Conservation (phyloP, 2,113 vertebrate species). For the Gambusia holbrooki region DNA sequence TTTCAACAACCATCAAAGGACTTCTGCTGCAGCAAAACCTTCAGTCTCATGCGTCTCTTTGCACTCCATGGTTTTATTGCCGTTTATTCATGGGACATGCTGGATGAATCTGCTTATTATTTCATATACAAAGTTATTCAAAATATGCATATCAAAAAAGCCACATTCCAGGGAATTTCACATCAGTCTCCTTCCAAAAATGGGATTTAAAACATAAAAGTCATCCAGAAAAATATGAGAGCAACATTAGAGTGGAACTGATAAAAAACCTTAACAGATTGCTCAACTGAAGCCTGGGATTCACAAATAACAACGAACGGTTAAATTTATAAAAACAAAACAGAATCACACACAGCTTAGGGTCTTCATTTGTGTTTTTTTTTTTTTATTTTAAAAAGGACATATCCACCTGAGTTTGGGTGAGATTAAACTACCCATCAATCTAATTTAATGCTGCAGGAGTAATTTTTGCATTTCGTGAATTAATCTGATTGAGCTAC, state of each 20-base stretch:
- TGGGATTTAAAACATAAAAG: slow-evolving; percentile 51
- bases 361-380: slow-evolving; percentile 53
- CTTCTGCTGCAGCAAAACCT: slow-evolving; percentile 40
- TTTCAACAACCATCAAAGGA: slow-evolving; percentile 42
- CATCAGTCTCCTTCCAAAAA: slow-evolving; percentile 79
- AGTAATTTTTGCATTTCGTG: no score
- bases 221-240: slow-evolving; percentile 55
- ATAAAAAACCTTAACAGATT: slow-evolving; percentile 64
- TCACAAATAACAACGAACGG: slow-evolving; percentile 56
- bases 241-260: slow-evolving; percentile 53
- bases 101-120: slow-evolving; percentile 47
- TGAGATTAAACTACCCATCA: slow-evolving; percentile 48
- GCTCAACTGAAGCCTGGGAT: slow-evolving; percentile 52
- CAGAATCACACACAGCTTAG: slow-evolving; percentile 8
- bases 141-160: slow-evolving; percentile 68
- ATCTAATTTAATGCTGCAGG: slow-evolving; percentile 3
- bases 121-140: slow-evolving; percentile 58
- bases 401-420: slow-evolving; percentile 74
- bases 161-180: slow-evolving; percentile 73
- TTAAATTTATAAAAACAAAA: no score
- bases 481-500: not conserved
- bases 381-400: slow-evolving; percentile 34
- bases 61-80: slow-evolving; percentile 66
- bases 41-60: slow-evolving; percentile 36
- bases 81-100: slow-evolving; percentile 62